Base-by-base conservation (phyloP, 2,888 invertebrate genomes). In the Thera britannica region DNA sequence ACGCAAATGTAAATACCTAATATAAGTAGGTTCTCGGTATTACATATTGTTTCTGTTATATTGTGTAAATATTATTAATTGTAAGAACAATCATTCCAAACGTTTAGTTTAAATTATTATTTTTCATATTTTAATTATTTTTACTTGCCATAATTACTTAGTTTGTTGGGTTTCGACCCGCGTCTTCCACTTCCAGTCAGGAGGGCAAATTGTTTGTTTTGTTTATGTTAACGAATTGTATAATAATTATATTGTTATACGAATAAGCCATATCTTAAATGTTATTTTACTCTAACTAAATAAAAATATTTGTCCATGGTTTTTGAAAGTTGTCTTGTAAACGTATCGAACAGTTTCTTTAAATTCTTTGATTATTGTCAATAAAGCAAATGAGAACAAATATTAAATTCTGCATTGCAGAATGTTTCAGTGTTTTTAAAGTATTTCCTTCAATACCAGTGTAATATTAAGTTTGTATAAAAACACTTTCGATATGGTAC, bases 71-170 rank as follows among this genome's bases (percentile, higher is more conserved):
- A 92, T 79, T 83, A 82, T 82, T 82, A 83, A 82, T 85, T 83
- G 72, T 78, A 84, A 86, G 87, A 84, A 83, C 77, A 80, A 89
- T 87, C 88, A 92, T 91, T 92, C 90, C 91, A 91, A 90, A 89
- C 88, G 85, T 87, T 87, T 91, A 90, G 88, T 87, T 87, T 87
- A 90, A 87, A 88, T 90, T 90, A 88, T 90, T 88, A 80, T 84
- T 85, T 87, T 88, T 86, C 84, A 88, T 90, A 86, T 89, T 90
- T 88, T 88, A 85, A 88, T 87, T 72, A 72, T 73, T 85, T 87
- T 86, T 85, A 90, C 92, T 93, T 92, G 92, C 93, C 92, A 92
- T 93, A 92, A 83, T 87, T 83, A 82, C 82, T 85, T 88, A 89
- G 85, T 84, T 84, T 85, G 87, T 89, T 89, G 85, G 83, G 83